Conservation (phyloP, 2,888 invertebrate genomes). For the Eupelmus urozonus region DNA sequence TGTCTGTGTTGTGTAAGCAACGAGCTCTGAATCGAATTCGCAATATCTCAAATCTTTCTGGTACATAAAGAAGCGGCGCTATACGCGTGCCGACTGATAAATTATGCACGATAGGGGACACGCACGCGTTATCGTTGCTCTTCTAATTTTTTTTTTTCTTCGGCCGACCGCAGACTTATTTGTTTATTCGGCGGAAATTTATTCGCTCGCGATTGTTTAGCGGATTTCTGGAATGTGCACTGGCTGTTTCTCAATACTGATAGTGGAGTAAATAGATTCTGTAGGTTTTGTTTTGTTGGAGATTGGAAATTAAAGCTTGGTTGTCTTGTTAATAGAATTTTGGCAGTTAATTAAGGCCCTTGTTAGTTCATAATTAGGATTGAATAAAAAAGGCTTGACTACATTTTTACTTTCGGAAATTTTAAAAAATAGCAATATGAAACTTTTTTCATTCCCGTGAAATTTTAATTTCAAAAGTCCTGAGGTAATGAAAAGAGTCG, state of each 20-base stretch:
- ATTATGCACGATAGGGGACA: neutral
- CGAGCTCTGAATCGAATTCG: constrained; percentile 12
- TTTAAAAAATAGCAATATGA: too few species aligned
- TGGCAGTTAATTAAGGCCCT: too few species aligned
- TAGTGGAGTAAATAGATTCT: too few species aligned
- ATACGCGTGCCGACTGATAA: constrained; percentile 10
- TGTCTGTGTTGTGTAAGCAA: constrained; percentile 23
- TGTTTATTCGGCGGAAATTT: neutral
- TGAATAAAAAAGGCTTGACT: too few species aligned
- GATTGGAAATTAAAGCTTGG: too few species aligned
- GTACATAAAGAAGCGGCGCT: neutral
- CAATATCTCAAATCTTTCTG: constrained; percentile 4
- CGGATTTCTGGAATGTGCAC: neutral
- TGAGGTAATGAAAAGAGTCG: too few species aligned
- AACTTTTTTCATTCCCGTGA: too few species aligned
- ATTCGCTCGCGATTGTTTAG: neutral
- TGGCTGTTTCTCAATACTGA: neutral
- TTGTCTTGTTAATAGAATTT: too few species aligned
- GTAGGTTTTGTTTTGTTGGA: too few species aligned
- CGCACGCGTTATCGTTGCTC: neutral
- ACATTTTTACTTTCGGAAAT: too few species aligned
- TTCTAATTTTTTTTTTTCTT: neutral
- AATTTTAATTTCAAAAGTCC: too few species aligned
- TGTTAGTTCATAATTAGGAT: too few species aligned
- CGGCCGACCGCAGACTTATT: neutral